These are phyloP conservation scores for Drosophila ironensis DNA, from an alignment of 1,140 invertebrate genomes.

Conservation along the genomic window DNA sequence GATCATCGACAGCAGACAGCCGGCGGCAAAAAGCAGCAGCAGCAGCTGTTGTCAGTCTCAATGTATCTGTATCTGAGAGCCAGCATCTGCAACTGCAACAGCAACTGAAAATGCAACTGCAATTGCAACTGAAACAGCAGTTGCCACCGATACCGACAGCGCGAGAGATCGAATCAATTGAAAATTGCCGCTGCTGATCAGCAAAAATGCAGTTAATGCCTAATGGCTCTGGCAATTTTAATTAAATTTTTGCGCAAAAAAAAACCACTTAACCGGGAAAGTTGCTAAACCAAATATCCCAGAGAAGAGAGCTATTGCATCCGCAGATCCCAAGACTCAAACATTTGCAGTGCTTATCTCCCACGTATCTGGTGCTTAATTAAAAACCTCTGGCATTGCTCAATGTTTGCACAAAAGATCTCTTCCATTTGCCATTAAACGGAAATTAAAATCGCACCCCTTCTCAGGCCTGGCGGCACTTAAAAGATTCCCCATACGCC, in stretches of 20 bases:
- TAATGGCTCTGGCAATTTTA: conserved; percentile 43
- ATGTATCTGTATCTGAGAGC: conserved; percentile 34
- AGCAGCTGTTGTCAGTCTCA: conserved; percentile 29
- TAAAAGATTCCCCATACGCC: conserved; percentile 7
- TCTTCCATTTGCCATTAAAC: conserved; percentile 27
- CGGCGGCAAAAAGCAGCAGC: conserved; percentile 15
- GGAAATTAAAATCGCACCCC: conserved; percentile 40
- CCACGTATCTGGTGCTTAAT: conserved; percentile 32
- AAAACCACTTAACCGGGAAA: conserved; percentile 42
- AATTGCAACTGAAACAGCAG: not conserved
- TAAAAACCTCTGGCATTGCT: conserved; percentile 27
- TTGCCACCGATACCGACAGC: conserved; percentile 7
- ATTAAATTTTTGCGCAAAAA: conserved; percentile 53
- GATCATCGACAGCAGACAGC: conserved; percentile 36
- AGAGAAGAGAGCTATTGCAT: conserved; percentile 6
- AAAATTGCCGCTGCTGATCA: conserved; percentile 39
- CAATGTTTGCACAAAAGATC: conserved; percentile 33
- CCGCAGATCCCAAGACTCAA: not conserved
- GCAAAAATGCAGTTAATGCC: conserved; percentile 37
- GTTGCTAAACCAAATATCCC: conserved; percentile 14
- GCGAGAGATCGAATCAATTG: conserved; percentile 60
- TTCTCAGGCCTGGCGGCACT: not conserved
- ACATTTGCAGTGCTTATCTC: conserved; percentile 41
- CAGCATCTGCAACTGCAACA: conserved; percentile 26
- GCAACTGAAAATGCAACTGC: not conserved